Percentiles rank a stretch among this genome's conserved stretches.
Conservation (phyloP, 2,888 invertebrate genomes). For the Loripinus fragilis region DNA sequence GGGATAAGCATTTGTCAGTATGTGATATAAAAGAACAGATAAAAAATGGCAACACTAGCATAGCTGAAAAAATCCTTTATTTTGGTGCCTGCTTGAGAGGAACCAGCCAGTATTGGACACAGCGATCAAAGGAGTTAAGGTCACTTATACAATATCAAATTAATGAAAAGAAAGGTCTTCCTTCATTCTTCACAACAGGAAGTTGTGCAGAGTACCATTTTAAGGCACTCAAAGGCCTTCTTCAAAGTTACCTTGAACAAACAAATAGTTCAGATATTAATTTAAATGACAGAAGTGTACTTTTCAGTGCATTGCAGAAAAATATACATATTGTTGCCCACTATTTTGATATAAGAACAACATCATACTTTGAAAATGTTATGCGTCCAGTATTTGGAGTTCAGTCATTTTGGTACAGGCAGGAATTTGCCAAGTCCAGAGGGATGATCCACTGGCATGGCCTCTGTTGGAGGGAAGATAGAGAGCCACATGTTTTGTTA, state of each 20-base stretch:
- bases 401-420: slow-evolving; percentile 3
- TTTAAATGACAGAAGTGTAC: background rate
- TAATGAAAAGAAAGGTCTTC: slow-evolving; percentile 53
- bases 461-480: too few species aligned
- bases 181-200: slow-evolving; percentile 48
- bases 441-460: too few species aligned
- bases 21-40: slow-evolving; percentile 25
- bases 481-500: slow-evolving; percentile 22
- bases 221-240: slow-evolving; percentile 33
- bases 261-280: slow-evolving; percentile 18
- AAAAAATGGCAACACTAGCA: slow-evolving; percentile 23
- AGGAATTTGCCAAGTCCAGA: too few species aligned
- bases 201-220: slow-evolving; percentile 50
- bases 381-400: slow-evolving; percentile 28
- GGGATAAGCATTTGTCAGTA: slow-evolving; percentile 24
- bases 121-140: slow-evolving; percentile 48
- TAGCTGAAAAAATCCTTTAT: slow-evolving; percentile 39
- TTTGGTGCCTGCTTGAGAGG: slow-evolving; percentile 46
- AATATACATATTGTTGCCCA: too few species aligned
- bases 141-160: slow-evolving; percentile 56
- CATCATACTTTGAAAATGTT: slow-evolving; percentile 38
- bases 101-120: slow-evolving; percentile 54
- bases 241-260: slow-evolving; percentile 19
- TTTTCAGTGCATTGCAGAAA: slow-evolving; percentile 38
- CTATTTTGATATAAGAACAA: too few species aligned